phyloP scores from a whole-genome alignment of 2,113 vertebrate species.

The Serilophus lunatus region DNA sequence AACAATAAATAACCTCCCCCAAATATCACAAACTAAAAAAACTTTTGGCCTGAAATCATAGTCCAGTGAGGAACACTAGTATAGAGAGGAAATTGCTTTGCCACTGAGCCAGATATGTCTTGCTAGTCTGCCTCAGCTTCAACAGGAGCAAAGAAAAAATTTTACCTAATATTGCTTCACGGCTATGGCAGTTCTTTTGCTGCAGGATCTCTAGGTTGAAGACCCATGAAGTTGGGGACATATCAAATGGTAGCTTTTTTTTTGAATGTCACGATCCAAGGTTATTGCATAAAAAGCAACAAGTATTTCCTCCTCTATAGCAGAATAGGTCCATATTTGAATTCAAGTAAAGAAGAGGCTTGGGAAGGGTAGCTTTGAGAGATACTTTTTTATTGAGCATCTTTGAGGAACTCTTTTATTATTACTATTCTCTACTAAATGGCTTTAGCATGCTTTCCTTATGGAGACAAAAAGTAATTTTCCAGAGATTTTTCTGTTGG shows the following conservation, averaged over 20 bases:
- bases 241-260: neutral
- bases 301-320: neutral
- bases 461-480: neutral
- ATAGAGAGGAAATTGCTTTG: neutral
- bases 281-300: neutral
- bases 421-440: neutral
- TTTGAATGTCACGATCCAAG: neutral
- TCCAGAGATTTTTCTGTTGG: neutral
- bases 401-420: neutral
- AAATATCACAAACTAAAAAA: neutral
- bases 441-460: neutral
- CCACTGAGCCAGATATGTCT: neutral
- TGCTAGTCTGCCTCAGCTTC: neutral
- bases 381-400: too few relatives aligned
- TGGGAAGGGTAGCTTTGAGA: neutral
- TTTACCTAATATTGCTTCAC: neutral
- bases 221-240: neutral
- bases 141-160: neutral
- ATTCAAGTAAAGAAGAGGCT: neutral
- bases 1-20: neutral
- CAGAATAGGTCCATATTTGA: neutral
- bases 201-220: neutral
- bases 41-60: neutral
- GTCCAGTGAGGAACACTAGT: neutral
- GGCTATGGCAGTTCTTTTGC: neutral